Evolutionary conservation across 2,888 invertebrate genomes (phyloP).

Genomic region (Agriopis marginaria): DNA sequence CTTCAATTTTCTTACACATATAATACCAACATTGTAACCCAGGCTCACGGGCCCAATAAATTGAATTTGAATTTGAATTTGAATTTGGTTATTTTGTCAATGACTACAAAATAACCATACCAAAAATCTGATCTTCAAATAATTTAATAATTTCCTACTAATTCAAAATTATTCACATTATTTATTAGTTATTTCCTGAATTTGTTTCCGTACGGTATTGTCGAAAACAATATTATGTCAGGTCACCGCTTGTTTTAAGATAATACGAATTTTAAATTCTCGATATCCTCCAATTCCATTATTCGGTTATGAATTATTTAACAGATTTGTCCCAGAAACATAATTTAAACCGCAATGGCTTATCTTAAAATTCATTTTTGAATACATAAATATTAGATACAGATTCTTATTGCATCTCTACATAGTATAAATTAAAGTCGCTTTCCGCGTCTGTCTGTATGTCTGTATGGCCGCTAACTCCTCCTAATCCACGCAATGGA

Average conservation of each 20-base stretch:
- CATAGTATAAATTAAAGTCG: no score
- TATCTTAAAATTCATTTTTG: slow-evolving; percentile 1
- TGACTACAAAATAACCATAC: no score
- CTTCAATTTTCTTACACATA: no score
- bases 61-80: no score
- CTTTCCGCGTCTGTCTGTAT: no score
- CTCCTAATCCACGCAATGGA: no score
- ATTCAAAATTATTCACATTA: neutral
- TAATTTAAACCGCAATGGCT: slow-evolving; percentile 3
- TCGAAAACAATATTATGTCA: slow-evolving; percentile 23
- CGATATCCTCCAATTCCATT: slow-evolving; percentile 2
- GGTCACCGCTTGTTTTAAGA: slow-evolving; percentile 29
- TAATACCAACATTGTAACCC: no score
- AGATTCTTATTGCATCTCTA: neutral
- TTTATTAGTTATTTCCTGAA: slow-evolving; percentile 3
- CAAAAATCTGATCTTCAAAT: no score
- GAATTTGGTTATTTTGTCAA: no score
- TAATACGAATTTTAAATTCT: slow-evolving; percentile 2
- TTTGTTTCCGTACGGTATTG: slow-evolving; percentile 18
- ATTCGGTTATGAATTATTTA: slow-evolving; percentile 27
- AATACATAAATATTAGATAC: neutral
- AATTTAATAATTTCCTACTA: neutral
- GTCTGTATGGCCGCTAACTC: no score
- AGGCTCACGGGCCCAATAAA: no score
- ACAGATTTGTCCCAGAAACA: slow-evolving; percentile 23